These are phyloP conservation scores for Enchytraeus crypticus DNA, from an alignment of 2,888 invertebrate species.

Conservation along the genomic window DNA sequence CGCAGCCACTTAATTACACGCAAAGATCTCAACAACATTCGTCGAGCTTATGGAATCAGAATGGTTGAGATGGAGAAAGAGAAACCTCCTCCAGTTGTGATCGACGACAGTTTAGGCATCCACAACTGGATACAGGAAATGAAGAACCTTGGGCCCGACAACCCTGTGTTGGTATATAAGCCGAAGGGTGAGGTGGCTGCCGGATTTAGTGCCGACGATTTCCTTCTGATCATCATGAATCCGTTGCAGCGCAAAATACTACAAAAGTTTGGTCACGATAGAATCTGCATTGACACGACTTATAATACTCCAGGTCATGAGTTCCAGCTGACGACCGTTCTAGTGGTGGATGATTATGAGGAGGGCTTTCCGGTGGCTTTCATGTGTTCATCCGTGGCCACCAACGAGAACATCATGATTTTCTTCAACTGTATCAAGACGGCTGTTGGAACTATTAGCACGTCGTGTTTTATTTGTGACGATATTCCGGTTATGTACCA, in stretches of 20 bases:
- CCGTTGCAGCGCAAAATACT: background rate
- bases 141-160: background rate
- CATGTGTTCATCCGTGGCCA: background rate
- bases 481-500: background rate
- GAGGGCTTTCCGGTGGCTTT: background rate
- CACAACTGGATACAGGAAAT: background rate
- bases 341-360: background rate
- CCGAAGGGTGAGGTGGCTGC: background rate
- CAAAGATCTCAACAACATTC: background rate
- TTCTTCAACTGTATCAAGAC: background rate
- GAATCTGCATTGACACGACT: background rate
- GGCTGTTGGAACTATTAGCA: background rate
- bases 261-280: background rate
- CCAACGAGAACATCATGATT: background rate
- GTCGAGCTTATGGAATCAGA: background rate
- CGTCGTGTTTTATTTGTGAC: background rate
- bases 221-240: background rate
- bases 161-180: background rate
- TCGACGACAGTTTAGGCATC: background rate
- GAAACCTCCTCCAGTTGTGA: background rate
- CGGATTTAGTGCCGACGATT: background rate
- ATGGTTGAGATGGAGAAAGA: no score
- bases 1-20: background rate
- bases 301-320: background rate
- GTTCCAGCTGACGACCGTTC: background rate